Evolutionary conservation across 2,888 invertebrate genomes (phyloP), one percentile per base, ranked within the genome.

Genomic region (Calameuta filiformis): DNA sequence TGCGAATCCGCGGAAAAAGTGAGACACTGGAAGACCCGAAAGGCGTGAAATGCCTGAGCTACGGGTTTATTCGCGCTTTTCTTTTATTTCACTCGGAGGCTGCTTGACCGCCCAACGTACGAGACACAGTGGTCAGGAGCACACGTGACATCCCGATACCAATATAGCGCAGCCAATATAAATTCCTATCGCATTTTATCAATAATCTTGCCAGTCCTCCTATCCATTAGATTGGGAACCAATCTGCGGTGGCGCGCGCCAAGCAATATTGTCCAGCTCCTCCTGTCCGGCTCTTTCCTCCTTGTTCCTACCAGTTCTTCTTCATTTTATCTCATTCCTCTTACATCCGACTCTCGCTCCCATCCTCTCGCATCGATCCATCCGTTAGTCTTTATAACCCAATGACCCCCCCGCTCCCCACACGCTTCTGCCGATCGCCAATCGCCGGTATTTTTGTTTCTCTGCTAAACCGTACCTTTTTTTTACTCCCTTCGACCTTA

Each of bases 201-300:
- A 73, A 73, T 73, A 34, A 73, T 73, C 35, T 31, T 73, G 23
- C 73, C 35, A 73, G 73, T 34, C 73, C 73, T n/a, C 33, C 35
- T 73, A 35, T 73, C 73, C 35, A 73, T 35, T 73, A 35, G 15
- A 23, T n/a, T 15, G 69, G 9, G 73, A 73, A 35, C 6, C 73
- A 73, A 73, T 73, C 73, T 33, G 35, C 23, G 73, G 35, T 35
- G 73, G 35, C 73, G 35, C 35, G 73, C 75, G 76, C 81, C 80
- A 73, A 81, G 78, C 76, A 78, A 81, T 82, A 81, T 80, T 76
- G 68, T 40, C 31, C 11, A 75, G 11, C 69, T 73, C 69, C 68
- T 56, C 79, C 68, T 3, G 33, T 33, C 68, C n/a, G 77, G 76
- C 35, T 78, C 37, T 15, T 75, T 73, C 75, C 73, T 75, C 68